A percentile compares a stretch with the other conserved stretches of the same genome.
Evolutionary conservation across 2,113 vertebrate genomes (phyloP).

Genomic region (Nothocercus julius): DNA sequence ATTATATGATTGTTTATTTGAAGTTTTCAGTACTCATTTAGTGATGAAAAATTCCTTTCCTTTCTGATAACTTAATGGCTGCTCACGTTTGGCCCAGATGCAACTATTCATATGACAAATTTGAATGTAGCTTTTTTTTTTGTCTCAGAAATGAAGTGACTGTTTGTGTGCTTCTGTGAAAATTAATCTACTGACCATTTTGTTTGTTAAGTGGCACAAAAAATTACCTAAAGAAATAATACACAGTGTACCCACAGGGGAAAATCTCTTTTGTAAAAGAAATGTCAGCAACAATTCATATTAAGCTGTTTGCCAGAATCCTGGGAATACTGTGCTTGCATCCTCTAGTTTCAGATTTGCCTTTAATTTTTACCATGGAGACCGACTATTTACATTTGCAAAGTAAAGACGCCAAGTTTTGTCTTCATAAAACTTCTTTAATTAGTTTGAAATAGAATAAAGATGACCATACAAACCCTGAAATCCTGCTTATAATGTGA

Average conservation of each 20-base stretch:
- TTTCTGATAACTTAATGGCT: background rate
- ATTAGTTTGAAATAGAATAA: background rate
- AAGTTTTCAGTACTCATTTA: background rate
- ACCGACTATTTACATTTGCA: background rate
- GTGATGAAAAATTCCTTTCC: background rate
- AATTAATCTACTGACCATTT: background rate
- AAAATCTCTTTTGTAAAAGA: background rate
- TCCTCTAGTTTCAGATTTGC: background rate
- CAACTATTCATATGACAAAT: background rate
- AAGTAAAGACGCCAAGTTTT: background rate
- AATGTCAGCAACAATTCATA: background rate
- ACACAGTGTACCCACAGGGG: accelerated
- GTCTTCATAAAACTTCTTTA: accelerated
- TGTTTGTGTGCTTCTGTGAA: background rate
- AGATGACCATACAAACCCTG: background rate
- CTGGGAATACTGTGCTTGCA: background rate
- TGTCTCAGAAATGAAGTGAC: background rate
- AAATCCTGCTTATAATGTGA: background rate
- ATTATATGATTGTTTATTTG: background rate
- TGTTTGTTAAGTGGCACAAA: background rate
- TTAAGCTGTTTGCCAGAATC: background rate
- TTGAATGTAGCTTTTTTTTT: background rate
- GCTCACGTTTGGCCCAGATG: background rate
- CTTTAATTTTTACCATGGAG: background rate
- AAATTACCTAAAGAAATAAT: background rate